Conservation (phyloP, 2,113 vertebrate species). For the Pholis gunnellus region DNA sequence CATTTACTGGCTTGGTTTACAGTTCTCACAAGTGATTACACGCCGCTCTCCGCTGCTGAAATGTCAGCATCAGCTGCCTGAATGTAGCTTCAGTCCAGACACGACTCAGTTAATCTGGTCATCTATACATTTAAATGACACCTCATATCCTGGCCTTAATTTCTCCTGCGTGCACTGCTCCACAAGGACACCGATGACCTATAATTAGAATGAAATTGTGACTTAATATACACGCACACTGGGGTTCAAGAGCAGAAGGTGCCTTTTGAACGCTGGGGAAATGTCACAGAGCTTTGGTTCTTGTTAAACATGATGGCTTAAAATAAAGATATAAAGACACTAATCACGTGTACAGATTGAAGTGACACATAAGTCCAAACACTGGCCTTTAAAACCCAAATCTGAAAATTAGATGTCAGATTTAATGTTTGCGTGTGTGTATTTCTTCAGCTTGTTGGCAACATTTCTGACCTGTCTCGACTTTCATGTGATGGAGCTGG, state of each 20-base stretch:
- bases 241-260: background rate
- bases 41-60: conserved; percentile 38
- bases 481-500: conserved; percentile 36
- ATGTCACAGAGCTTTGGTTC: conserved; percentile 19
- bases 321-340: conserved; percentile 2
- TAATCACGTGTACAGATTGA: background rate
- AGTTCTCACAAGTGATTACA: conserved; percentile 46
- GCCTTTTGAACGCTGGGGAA: conserved; percentile 4
- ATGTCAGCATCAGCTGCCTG: conserved; percentile 63
- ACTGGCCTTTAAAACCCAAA: background rate
- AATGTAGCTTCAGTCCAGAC: conserved; percentile 48
- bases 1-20: conserved; percentile 37
- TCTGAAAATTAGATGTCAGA: background rate
- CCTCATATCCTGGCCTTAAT: conserved; percentile 52
- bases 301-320: background rate
- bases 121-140: conserved; percentile 67
- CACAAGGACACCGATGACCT: conserved; percentile 38
- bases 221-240: background rate
- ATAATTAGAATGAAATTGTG: conserved; percentile 64
- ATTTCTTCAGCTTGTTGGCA: conserved; percentile 15
- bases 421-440: conserved; percentile 4
- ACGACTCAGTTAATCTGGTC: conserved; percentile 66
- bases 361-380: background rate
- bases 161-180: conserved; percentile 18
- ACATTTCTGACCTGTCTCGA: conserved; percentile 23